These are phyloP conservation scores for Scomber colias DNA, from an alignment of 2,113 vertebrate genomes.

Conservation along the genomic window DNA sequence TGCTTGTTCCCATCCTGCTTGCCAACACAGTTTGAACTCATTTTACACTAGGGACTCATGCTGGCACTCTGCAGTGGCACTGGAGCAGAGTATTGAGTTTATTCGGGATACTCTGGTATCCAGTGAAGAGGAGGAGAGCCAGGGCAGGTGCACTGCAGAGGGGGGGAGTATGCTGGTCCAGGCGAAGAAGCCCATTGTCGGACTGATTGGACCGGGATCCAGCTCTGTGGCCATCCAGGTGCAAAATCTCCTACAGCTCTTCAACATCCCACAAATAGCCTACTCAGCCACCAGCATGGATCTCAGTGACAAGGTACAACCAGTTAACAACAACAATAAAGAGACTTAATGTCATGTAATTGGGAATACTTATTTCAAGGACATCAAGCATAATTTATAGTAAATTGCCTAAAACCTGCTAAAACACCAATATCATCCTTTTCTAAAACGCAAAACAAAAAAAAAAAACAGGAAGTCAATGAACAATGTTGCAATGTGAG, in stretches of 20 bases:
- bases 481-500: neutral
- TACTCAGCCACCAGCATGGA: conserved; percentile 99
- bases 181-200: conserved; percentile 97
- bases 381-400: neutral
- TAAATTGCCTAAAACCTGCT: neutral
- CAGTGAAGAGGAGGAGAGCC: conserved; percentile 92
- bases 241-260: conserved; percentile 97
- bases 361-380: neutral
- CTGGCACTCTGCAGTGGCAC: conserved; percentile 97
- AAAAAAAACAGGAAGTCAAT: conserved; percentile 1
- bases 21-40: conserved; percentile 31
- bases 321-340: neutral
- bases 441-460: too few relatives aligned
- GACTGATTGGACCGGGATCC: conserved; percentile 97
- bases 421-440: neutral
- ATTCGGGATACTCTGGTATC: conserved; percentile 97
- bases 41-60: conserved; percentile 90
- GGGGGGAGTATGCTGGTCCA: conserved; percentile 82
- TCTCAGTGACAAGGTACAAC: conserved; percentile 91
- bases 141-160: conserved; percentile 88
- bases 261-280: conserved; percentile 99
- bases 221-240: conserved; percentile 99
- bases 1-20: neutral
- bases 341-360: neutral
- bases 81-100: conserved; percentile 99